A percentile compares a stretch with the other conserved stretches of the same genome.
Evolutionary conservation across 2,113 vertebrate species (phyloP).

Genomic region (Catharus bicknelli): DNA sequence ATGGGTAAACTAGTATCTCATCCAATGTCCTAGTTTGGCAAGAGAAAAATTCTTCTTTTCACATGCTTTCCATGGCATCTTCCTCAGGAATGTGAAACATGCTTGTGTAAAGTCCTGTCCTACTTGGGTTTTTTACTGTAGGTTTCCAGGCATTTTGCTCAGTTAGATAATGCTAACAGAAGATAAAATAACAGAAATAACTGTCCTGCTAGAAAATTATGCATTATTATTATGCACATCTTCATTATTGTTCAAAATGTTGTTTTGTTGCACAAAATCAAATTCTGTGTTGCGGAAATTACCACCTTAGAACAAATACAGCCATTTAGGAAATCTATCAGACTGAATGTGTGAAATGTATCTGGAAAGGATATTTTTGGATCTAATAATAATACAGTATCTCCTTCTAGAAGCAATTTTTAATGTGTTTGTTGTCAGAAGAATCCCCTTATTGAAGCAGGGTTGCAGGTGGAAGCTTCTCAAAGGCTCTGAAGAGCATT

Average conservation of each 20-base stretch:
- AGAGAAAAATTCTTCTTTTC: background rate
- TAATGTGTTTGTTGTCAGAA: background rate
- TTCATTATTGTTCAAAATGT: background rate
- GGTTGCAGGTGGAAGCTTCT: background rate
- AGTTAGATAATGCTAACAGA: background rate
- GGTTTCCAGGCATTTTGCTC: background rate
- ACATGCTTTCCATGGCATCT: background rate
- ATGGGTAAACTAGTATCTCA: background rate
- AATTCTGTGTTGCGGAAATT: constrained; percentile 12
- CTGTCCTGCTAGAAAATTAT: background rate
- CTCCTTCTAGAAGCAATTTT: background rate
- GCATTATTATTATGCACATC: background rate
- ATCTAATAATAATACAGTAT: background rate
- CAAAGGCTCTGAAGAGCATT: background rate
- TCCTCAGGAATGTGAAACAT: background rate
- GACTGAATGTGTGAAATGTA: background rate
- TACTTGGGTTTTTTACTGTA: background rate
- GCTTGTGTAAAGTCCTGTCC: background rate
- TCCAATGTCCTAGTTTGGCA: background rate
- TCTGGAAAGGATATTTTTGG: background rate
- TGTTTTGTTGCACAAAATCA: background rate
- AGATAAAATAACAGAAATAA: background rate
- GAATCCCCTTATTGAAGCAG: background rate
- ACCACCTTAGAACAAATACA: background rate
- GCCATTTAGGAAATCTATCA: constrained; percentile 7